A percentile compares a stretch with the other conserved stretches of the same genome.
phyloP scores from a whole-genome alignment of 2,113 vertebrate genomes.

The Fulica atra region DNA sequence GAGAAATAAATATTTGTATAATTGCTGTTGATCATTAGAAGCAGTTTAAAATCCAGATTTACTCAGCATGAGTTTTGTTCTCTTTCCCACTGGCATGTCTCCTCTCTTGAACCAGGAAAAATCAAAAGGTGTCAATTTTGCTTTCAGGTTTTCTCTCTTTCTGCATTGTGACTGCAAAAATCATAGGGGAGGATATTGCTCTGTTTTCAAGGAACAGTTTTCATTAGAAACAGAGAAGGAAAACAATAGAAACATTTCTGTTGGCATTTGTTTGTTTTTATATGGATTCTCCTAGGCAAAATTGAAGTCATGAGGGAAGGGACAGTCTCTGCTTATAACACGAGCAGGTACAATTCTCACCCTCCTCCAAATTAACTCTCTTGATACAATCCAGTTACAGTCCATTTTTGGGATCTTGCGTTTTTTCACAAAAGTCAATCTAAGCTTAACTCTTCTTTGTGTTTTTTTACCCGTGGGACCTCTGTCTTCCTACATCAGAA shows the following conservation, averaged over 20 bases:
- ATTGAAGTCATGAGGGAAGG: background rate
- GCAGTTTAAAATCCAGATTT: constrained; percentile 40
- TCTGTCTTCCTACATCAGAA: constrained; percentile 23
- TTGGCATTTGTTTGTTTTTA: constrained; percentile 60
- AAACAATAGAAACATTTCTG: constrained; percentile 61
- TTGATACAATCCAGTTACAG: background rate
- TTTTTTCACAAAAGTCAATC: background rate
- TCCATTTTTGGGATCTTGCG: background rate
- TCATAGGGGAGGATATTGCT: constrained; percentile 65
- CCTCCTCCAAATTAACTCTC: background rate
- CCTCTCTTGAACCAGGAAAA: constrained; percentile 40
- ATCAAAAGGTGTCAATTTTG: constrained; percentile 59
- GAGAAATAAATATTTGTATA: constrained; percentile 45
- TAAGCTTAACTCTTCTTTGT: background rate
- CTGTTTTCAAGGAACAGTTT: constrained; percentile 57
- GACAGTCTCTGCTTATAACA: background rate
- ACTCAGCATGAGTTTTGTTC: constrained; percentile 26
- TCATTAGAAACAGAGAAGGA: constrained; percentile 49
- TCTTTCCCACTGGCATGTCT: constrained; percentile 40
- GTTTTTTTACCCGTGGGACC: background rate
- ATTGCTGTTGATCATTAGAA: constrained; percentile 22
- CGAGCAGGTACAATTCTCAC: background rate
- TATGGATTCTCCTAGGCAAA: constrained; percentile 38
- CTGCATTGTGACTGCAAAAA: constrained; percentile 40
- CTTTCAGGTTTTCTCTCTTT: constrained; percentile 60